Conservation (phyloP, 2,797 vertebrate genomes). For the Pteropus rufus region DNA sequence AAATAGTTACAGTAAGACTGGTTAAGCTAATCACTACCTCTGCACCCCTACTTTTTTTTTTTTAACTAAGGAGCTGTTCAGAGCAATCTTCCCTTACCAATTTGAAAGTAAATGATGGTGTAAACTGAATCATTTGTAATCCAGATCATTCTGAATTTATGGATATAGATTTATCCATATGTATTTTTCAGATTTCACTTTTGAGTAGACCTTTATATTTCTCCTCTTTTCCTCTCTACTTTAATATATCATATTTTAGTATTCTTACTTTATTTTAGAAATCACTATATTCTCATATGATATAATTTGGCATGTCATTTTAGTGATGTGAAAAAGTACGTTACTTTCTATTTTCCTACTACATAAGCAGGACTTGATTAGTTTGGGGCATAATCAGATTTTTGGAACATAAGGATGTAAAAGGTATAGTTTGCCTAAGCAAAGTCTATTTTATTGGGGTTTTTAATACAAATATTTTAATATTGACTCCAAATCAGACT, state of each 20-base stretch:
- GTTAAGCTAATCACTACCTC: neutral
- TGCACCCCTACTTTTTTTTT: neutral
- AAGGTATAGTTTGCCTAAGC: conserved; percentile 6
- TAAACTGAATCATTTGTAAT: neutral
- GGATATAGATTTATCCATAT: neutral
- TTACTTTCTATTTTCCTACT: conserved; percentile 13
- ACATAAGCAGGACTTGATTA: neutral
- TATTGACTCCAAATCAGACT: neutral
- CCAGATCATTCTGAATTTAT: neutral
- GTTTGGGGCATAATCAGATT: neutral
- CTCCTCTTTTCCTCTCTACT: neutral
- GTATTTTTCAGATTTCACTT: conserved; percentile 40
- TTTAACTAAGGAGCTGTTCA: neutral
- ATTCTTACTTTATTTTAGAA: neutral
- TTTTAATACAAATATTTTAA: conserved; percentile 24
- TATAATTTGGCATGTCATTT: neutral
- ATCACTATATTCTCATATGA: neutral
- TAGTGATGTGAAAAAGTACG: neutral
- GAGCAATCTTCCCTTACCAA: neutral
- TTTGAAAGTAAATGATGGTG: conserved; percentile 35
- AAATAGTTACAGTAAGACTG: neutral
- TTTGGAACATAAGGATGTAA: neutral
- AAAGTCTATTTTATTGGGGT: conserved; percentile 11
- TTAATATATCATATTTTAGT: neutral
- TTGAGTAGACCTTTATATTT: conserved; percentile 14